These are phyloP conservation scores for Eudasyphora cyanicolor DNA, from an alignment of 2,888 invertebrate species.

Conservation along the genomic window DNA sequence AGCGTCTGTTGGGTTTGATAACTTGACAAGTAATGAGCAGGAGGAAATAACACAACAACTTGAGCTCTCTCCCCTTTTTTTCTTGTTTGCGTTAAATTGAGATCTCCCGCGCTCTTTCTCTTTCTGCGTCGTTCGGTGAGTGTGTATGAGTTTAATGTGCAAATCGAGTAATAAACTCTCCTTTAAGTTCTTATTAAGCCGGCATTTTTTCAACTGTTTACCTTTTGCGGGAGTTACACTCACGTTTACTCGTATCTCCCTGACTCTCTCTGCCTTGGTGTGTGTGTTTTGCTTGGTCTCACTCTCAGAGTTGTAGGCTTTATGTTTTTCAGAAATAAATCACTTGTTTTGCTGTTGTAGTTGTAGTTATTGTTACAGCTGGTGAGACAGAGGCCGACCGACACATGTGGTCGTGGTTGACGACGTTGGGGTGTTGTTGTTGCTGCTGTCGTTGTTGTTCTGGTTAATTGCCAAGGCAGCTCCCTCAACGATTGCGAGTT, in stretches of 20 bases:
- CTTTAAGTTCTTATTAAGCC: slow-evolving; percentile 36
- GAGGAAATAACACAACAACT: slow-evolving; percentile 41
- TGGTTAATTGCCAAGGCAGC: slow-evolving; percentile 23
- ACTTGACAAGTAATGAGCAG: slow-evolving; percentile 61
- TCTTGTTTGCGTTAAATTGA: background rate
- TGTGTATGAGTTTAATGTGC: background rate
- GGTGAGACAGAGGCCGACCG: background rate
- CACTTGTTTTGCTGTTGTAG: slow-evolving; percentile 34
- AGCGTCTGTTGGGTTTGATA: slow-evolving; percentile 60
- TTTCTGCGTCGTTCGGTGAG: background rate
- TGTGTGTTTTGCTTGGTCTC: too few relatives aligned
- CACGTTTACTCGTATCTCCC: background rate
- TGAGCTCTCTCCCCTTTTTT: background rate
- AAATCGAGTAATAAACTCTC: background rate
- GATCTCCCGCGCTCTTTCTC: slow-evolving; percentile 1
- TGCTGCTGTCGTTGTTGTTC: slow-evolving; percentile 36
- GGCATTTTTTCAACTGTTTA: too few relatives aligned
- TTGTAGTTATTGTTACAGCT: background rate
- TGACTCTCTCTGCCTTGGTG: background rate
- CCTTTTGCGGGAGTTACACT: background rate
- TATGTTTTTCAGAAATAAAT: background rate
- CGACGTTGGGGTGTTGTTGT: slow-evolving; percentile 15
- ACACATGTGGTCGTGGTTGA: background rate
- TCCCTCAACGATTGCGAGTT: slow-evolving; percentile 52
- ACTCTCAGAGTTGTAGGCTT: background rate